Conservation (phyloP, 1,140 invertebrate genomes). For the Panagrolaimus sp. region DNA sequence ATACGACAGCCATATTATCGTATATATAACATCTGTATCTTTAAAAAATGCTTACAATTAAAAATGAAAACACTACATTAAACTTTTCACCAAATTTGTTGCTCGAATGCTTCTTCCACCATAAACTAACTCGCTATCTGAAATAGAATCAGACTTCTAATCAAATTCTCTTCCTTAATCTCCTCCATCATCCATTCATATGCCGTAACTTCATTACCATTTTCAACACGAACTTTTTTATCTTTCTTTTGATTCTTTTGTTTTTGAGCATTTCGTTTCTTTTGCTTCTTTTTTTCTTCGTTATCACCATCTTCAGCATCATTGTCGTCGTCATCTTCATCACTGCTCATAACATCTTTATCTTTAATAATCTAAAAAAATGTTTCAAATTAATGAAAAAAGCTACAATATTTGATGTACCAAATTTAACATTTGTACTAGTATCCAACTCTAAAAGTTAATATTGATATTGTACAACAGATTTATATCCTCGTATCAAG, state of each 20-base stretch:
- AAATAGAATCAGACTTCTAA: constrained; percentile 57
- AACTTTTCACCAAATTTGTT: too few relatives aligned
- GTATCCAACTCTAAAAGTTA: too few relatives aligned
- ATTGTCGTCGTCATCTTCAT: constrained; percentile 31
- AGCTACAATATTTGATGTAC: background rate
- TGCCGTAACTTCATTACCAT: constrained; percentile 55
- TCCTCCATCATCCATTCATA: constrained; percentile 57
- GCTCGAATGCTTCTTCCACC: too few relatives aligned
- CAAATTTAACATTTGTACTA: constrained; percentile 16
- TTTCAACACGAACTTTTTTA: constrained; percentile 49
- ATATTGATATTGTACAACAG: too few relatives aligned
- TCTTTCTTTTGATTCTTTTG: constrained; percentile 31
- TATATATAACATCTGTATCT: too few relatives aligned
- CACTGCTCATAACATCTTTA: constrained; percentile 41
- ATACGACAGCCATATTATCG: too few relatives aligned
- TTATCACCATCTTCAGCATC: constrained; percentile 32
- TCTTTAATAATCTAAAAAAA: constrained; percentile 56
- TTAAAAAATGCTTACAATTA: too few relatives aligned
- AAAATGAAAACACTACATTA: too few relatives aligned
- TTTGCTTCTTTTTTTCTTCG: constrained; percentile 28
- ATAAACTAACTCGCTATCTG: constrained; percentile 51
- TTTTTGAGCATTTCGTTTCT: constrained; percentile 34
- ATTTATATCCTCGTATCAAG: too few relatives aligned
- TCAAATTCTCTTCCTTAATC: constrained; percentile 57
- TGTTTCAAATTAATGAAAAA: background rate